phyloP scores from a whole-genome alignment of 37 sponge, comb jelly and placozoan genomes.

The Lycopodina hypogea region DNA sequence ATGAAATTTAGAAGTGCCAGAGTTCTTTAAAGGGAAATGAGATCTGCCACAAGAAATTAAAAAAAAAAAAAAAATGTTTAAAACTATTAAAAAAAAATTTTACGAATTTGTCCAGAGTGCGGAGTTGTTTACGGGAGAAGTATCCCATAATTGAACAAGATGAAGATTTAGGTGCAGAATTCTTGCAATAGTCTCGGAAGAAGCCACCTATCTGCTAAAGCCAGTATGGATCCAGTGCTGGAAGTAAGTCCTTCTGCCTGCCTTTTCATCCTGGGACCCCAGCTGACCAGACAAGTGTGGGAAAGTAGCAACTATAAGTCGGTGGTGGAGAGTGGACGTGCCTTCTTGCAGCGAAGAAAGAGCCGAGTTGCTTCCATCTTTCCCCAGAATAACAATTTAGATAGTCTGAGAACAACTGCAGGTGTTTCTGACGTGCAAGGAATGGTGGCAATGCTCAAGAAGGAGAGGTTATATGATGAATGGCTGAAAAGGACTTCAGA shows the following conservation, averaged over 20 bases:
- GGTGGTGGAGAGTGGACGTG: background rate
- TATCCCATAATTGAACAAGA: background rate
- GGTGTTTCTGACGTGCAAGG: background rate
- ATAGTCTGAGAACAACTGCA: background rate
- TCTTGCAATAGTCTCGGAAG: background rate
- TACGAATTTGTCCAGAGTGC: too few species aligned
- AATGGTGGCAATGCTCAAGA: background rate
- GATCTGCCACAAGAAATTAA: too few species aligned
- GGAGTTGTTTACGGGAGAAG: background rate
- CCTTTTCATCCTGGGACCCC: conserved; percentile 28
- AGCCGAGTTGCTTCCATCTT: background rate
- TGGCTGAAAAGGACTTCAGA: conserved; percentile 19
- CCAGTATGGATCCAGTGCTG: conserved; percentile 32
- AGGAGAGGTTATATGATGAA: background rate
- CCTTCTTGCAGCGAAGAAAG: background rate
- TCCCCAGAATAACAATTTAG: background rate
- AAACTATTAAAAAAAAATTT: too few species aligned
- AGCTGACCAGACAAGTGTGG: background rate
- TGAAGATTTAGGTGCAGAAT: background rate
- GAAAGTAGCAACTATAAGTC: conserved; percentile 4
- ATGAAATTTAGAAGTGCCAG: too few species aligned
- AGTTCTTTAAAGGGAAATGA: too few species aligned
- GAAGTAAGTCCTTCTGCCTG: conserved; percentile 39
- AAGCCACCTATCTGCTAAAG: background rate
- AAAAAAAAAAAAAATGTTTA: too few species aligned